Evolutionary conservation across 1,140 invertebrate species (phyloP).

Genomic region (Stegodyphus mimosarum): DNA sequence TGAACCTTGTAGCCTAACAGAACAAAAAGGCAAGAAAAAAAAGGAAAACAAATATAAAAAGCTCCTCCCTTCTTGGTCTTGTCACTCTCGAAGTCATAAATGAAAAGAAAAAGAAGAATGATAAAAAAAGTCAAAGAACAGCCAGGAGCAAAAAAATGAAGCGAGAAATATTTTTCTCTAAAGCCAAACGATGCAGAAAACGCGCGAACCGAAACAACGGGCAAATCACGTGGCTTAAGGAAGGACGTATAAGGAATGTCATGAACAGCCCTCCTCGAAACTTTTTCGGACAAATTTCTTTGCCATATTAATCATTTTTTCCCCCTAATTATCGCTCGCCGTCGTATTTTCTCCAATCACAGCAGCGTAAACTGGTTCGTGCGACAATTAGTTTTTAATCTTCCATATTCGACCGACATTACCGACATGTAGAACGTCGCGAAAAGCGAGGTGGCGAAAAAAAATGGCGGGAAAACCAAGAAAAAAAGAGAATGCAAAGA

Average conservation of each 20-base stretch:
- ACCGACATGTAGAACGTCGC: constrained; percentile 24
- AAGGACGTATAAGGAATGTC: constrained; percentile 21
- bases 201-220: constrained; percentile 52
- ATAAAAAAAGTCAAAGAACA: background rate
- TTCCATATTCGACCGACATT: constrained; percentile 59
- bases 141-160: constrained; percentile 1
- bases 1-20: constrained; percentile 14
- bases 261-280: constrained; percentile 27
- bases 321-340: constrained; percentile 53
- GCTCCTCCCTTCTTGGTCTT: constrained; percentile 26
- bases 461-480: constrained; percentile 23
- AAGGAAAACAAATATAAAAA: constrained; percentile 30
- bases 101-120: constrained; percentile 36
- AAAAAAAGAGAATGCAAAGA: constrained; percentile 9
- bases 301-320: constrained; percentile 60
- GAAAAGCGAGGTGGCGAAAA: constrained; percentile 14
- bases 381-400: constrained; percentile 61
- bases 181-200: constrained; percentile 58
- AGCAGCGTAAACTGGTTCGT: constrained; percentile 56
- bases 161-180: constrained; percentile 48
- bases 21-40: constrained; percentile 8
- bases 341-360: constrained; percentile 58
- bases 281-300: constrained; percentile 58
- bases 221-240: constrained; percentile 55
- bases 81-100: constrained; percentile 57